A percentile compares a stretch with the other conserved stretches of the same genome.
These are phyloP conservation scores for Drosophila elegans DNA, from an alignment of 1,140 invertebrate genomes.

Conservation along the genomic window DNA sequence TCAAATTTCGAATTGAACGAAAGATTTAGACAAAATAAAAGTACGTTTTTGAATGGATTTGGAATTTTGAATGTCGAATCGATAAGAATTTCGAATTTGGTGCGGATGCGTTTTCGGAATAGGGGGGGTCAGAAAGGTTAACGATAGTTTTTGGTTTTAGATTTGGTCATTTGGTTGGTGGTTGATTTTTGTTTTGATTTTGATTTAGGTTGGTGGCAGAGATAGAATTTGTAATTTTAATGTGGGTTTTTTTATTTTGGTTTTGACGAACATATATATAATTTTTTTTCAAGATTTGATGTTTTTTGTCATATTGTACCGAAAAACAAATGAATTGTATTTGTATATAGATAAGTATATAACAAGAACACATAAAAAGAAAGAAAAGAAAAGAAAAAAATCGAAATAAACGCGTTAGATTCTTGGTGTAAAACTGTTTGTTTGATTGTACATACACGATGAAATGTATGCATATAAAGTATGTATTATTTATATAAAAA, in stretches of 20 bases:
- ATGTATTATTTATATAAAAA: slow-evolving; percentile 63
- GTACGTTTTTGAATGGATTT: slow-evolving; percentile 56
- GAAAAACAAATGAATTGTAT: slow-evolving; percentile 77
- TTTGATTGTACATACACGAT: slow-evolving; percentile 71
- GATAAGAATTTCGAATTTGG: slow-evolving; percentile 68
- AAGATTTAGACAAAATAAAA: slow-evolving; percentile 42
- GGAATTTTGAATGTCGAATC: slow-evolving; percentile 63
- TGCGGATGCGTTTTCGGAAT: slow-evolving; percentile 42
- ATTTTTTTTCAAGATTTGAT: slow-evolving; percentile 82
- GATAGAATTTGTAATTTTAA: slow-evolving; percentile 53
- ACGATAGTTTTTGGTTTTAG: slow-evolving; percentile 50
- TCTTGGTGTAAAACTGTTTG: slow-evolving; percentile 72
- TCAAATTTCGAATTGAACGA: slow-evolving; percentile 45
- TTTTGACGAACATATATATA: slow-evolving; percentile 85
- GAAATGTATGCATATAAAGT: slow-evolving; percentile 52
- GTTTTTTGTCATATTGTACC: slow-evolving; percentile 66
- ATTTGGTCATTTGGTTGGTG: slow-evolving; percentile 53
- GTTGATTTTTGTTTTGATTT: slow-evolving; percentile 56
- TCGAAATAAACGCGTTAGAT: slow-evolving; percentile 85
- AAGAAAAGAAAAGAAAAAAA: slow-evolving; percentile 85
- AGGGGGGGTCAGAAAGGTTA: slow-evolving; percentile 48
- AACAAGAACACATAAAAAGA: slow-evolving; percentile 84
- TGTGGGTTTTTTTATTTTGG: slow-evolving; percentile 53
- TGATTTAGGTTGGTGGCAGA: slow-evolving; percentile 52
- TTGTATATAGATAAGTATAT: slow-evolving; percentile 68